Evolutionary conservation across 2,888 invertebrate species (phyloP).

Genomic region (Athalia cordata): DNA sequence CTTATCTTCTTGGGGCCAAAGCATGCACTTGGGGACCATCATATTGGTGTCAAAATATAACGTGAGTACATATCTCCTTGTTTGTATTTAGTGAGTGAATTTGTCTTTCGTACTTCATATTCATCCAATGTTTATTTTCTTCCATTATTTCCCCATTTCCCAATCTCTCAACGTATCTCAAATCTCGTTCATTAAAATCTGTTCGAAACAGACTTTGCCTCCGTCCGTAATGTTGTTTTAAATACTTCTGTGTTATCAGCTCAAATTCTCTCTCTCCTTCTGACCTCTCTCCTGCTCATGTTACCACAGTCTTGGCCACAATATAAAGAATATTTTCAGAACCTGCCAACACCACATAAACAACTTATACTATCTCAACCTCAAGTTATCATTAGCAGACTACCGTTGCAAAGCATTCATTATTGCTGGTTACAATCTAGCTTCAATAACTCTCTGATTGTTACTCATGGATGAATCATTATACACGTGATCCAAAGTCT

Average conservation of each 20-base stretch:
- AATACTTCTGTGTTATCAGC: not conserved
- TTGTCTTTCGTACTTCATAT: not conserved
- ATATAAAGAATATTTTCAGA: not conserved
- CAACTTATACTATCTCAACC: constrained; percentile 5
- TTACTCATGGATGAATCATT: constrained; percentile 41
- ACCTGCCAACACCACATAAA: not conserved
- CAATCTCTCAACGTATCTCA: no score
- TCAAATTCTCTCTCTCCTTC: not conserved
- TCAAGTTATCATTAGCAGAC: constrained; percentile 4
- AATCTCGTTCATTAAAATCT: not conserved
- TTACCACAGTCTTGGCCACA: not conserved
- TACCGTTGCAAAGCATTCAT: no score
- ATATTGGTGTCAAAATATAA: constrained; percentile 84
- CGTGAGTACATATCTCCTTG: constrained; percentile 70
- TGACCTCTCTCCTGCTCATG: no score
- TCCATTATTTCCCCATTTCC: not conserved
- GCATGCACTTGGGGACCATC: constrained; percentile 87
- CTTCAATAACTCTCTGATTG: constrained; percentile 9
- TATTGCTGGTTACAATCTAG: not conserved
- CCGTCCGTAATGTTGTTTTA: no score
- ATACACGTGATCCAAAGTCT: constrained; percentile 28
- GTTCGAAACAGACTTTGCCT: no score
- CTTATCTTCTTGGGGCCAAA: constrained; percentile 74
- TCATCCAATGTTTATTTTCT: not conserved
- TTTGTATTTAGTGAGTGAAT: not conserved